A percentile compares a stretch with the other conserved stretches of the same genome.
Conservation (phyloP, 2,113 vertebrate species). For the Pteropus alecto region DNA sequence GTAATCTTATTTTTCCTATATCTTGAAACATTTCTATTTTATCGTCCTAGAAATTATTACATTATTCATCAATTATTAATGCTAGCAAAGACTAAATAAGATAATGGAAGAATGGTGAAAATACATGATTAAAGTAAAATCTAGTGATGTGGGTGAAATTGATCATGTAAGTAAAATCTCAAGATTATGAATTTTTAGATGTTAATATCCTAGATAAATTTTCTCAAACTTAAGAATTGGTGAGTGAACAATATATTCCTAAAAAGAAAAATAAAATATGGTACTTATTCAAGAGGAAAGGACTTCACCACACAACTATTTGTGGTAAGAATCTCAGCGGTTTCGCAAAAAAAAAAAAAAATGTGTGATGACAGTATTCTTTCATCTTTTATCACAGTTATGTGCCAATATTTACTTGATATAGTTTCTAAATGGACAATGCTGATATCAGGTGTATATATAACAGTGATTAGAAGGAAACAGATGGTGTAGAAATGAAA, state of each 20-base stretch:
- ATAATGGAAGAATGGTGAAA: not conserved
- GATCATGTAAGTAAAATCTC: not conserved
- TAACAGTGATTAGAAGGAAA: not conserved
- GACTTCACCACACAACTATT: not conserved
- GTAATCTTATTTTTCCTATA: not conserved
- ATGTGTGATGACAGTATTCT: not conserved
- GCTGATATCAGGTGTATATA: not conserved
- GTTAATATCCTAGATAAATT: not conserved
- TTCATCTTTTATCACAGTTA: not conserved
- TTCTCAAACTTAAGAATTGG: not conserved
- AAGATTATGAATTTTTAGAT: not conserved
- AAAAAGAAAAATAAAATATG: not conserved
- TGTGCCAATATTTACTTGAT: not conserved
- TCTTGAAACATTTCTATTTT: not conserved
- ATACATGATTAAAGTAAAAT: not conserved
- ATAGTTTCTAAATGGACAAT: not conserved
- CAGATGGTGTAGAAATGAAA: not conserved
- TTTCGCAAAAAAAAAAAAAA: not conserved
- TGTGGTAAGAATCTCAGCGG: not conserved
- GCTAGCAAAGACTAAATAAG: not conserved
- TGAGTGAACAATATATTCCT: not conserved
- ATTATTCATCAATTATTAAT: not conserved
- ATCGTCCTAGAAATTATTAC: not conserved
- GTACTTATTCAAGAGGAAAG: not conserved
- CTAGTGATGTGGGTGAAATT: not conserved